A percentile compares a stretch with the other conserved stretches of the same genome.
Conservation (phyloP, 35 echinoderm and acorn worm genomes). For the Amphiura filiformis region DNA sequence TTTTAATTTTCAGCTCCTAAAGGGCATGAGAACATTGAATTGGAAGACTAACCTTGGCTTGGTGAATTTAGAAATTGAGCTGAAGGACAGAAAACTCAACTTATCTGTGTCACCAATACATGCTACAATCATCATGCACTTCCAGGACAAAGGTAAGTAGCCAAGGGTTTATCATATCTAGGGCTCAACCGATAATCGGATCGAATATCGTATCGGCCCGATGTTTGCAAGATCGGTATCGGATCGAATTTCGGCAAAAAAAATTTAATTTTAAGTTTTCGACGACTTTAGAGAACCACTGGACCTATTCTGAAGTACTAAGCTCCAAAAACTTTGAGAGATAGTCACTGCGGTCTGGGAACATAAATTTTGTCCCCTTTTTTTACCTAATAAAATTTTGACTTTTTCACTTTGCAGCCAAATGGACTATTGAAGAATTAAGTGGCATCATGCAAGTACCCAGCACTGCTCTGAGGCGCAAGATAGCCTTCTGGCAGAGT, state of each 20-base stretch:
- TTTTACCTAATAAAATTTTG: too few relatives aligned
- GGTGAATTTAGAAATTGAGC: slow-evolving; percentile 87
- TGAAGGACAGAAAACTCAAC: slow-evolving; percentile 75
- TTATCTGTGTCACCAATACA: slow-evolving; percentile 93
- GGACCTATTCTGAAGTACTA: too few relatives aligned
- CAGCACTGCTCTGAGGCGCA: slow-evolving; percentile 70
- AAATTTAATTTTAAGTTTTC: too few relatives aligned
- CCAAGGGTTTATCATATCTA: not conserved
- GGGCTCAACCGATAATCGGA: too few relatives aligned
- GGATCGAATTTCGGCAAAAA: too few relatives aligned
- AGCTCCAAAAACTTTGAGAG: too few relatives aligned
- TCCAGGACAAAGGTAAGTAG: slow-evolving; percentile 76
- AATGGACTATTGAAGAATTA: slow-evolving; percentile 91
- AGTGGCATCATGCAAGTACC: slow-evolving; percentile 93
- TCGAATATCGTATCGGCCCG: too few relatives aligned
- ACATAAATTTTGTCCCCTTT: too few relatives aligned
- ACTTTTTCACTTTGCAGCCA: too few relatives aligned
- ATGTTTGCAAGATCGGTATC: too few relatives aligned
- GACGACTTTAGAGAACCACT: too few relatives aligned
- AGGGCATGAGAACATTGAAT: slow-evolving; percentile 87
- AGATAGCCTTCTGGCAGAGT: slow-evolving; percentile 99
- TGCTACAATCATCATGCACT: slow-evolving; percentile 98
- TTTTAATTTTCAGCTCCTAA: slow-evolving; percentile 65
- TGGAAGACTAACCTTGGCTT: slow-evolving; percentile 93
- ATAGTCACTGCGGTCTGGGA: too few relatives aligned